These are phyloP conservation scores for Agrilus cyanescens DNA, from an alignment of 2,888 invertebrate genomes.

Conservation along the genomic window DNA sequence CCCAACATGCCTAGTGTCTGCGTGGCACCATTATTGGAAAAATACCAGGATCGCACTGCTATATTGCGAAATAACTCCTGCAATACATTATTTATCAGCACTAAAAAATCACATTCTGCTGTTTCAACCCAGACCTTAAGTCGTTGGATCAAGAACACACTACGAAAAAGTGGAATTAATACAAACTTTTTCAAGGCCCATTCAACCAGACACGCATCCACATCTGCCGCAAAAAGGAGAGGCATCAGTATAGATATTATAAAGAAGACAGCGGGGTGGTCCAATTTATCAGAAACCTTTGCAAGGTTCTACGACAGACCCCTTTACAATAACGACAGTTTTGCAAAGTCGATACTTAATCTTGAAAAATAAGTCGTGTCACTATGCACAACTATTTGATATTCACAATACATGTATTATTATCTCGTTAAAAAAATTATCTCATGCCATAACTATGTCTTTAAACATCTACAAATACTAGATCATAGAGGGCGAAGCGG, in stretches of 20 bases:
- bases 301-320: conserved; percentile 13
- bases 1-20: no score
- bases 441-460: no score
- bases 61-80: no score
- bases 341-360: conserved; percentile 6
- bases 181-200: conserved; percentile 13
- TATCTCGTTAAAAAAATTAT: no score
- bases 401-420: no score
- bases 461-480: no score
- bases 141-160: conserved; percentile 16
- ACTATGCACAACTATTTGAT: no score
- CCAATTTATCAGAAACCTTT: conserved; percentile 14
- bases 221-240: conserved; percentile 15
- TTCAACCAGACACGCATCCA: conserved; percentile 16
- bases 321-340: conserved; percentile 3
- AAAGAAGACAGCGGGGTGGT: conserved; percentile 16
- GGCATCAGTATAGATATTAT: conserved; percentile 15
- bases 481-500: no score
- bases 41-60: no score
- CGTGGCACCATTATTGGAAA: no score
- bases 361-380: not conserved
- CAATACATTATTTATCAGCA: no score
- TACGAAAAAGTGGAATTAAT: conserved; percentile 15
- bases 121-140: conserved; percentile 12
- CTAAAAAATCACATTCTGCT: no score